These are phyloP conservation scores for Athalia circularis DNA, from an alignment of 2,888 invertebrate genomes.

Conservation along the genomic window DNA sequence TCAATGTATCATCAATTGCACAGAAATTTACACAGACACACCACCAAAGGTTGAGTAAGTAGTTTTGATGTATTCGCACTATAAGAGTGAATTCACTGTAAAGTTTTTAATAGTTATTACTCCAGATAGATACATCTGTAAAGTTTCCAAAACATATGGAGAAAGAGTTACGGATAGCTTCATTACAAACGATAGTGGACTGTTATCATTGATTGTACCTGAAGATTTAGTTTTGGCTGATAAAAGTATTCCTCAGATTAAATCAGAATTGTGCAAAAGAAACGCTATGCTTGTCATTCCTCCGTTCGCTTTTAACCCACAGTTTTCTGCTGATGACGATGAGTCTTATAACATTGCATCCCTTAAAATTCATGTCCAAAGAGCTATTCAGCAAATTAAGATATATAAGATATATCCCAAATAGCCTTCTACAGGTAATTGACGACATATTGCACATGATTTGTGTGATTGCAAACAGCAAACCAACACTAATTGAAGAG, in stretches of 20 bases:
- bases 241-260: constrained; percentile 47
- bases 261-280: constrained; percentile 32
- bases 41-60: constrained; percentile 49
- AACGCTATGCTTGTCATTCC: constrained; percentile 45
- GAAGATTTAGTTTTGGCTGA: constrained; percentile 51
- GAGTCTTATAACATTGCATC: constrained; percentile 36
- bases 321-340: constrained; percentile 2
- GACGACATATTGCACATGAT: constrained; percentile 48
- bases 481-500: background rate
- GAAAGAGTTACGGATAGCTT: constrained; percentile 50
- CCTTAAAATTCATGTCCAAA: constrained; percentile 42
- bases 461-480: constrained; percentile 48
- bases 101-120: constrained; percentile 46
- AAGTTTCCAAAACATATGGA: constrained; percentile 48
- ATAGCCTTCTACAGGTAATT: constrained; percentile 25
- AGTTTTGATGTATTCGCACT: constrained; percentile 51
- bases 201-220: constrained; percentile 51
- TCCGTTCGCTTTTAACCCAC: constrained; percentile 38
- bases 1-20: no score
- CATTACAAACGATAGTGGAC: constrained; percentile 49
- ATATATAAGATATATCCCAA: constrained; percentile 39
- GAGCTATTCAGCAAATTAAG: constrained; percentile 46
- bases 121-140: constrained; percentile 45
- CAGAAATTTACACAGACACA: no score
- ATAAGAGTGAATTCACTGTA: constrained; percentile 34